Evolutionary conservation across 2,113 vertebrate species (phyloP).

Genomic region (Passer domesticus): DNA sequence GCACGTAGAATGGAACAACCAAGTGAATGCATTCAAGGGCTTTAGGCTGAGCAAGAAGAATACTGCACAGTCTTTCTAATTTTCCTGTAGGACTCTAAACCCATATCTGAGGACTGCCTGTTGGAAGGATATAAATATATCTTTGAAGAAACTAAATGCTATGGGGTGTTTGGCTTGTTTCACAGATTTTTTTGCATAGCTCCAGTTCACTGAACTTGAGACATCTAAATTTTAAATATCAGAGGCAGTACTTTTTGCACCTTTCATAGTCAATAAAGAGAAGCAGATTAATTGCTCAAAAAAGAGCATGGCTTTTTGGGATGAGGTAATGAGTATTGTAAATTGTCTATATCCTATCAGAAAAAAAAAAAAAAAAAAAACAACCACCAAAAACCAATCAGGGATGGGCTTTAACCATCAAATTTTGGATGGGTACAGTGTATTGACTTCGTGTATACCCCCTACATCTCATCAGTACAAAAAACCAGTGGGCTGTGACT

Average conservation of each 20-base stretch:
- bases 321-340: background rate
- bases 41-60: background rate
- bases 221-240: background rate
- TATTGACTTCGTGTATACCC: background rate
- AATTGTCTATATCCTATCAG: background rate
- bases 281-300: background rate
- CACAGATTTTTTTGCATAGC: background rate
- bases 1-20: background rate
- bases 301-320: background rate
- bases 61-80: background rate
- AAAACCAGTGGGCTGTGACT: background rate
- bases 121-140: background rate
- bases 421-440: background rate
- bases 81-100: background rate
- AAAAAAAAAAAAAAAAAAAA: background rate
- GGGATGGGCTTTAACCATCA: background rate
- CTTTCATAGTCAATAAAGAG: background rate
- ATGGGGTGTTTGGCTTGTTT: accelerated
- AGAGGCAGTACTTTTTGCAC: background rate
- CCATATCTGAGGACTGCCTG: background rate
- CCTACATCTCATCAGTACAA: background rate
- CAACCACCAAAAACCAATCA: too few species aligned
- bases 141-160: background rate
- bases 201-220: background rate
- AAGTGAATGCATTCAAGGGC: background rate